Percentiles rank a stretch among this genome's conserved stretches.
phyloP scores from a whole-genome alignment of 2,113 vertebrate species.

The Strix uralensis region DNA sequence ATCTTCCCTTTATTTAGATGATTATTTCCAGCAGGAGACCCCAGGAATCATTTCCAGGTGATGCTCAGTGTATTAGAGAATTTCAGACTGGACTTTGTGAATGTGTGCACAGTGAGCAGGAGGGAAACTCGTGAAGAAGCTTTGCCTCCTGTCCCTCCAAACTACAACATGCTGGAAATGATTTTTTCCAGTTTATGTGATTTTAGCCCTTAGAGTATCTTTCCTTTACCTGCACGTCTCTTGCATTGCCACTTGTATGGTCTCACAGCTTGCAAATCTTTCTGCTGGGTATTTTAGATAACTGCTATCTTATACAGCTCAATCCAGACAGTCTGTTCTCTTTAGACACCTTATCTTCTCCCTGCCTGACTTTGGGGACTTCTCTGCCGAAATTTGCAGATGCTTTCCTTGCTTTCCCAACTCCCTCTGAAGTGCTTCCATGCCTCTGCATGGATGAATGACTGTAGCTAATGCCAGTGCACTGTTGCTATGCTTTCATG shows the following conservation, averaged over 20 bases:
- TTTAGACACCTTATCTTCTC: background rate
- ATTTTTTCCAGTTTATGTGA: background rate
- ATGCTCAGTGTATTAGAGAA: background rate
- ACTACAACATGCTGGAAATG: background rate
- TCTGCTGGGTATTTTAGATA: background rate
- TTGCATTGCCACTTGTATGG: background rate
- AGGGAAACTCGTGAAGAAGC: background rate
- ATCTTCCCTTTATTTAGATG: background rate
- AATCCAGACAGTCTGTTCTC: background rate
- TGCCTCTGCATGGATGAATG: background rate
- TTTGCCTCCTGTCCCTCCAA: background rate
- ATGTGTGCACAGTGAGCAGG: background rate
- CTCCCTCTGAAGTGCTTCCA: background rate
- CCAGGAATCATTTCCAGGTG: background rate
- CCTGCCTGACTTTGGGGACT: background rate
- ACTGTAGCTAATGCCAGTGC: background rate
- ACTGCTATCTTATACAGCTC: background rate
- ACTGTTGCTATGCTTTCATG: background rate
- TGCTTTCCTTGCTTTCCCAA: background rate
- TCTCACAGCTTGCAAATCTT: background rate
- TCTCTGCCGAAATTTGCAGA: background rate
- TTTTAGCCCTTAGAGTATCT: background rate
- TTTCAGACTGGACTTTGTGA: background rate
- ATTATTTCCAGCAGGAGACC: background rate
- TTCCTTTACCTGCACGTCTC: background rate